Base-by-base conservation (phyloP, 2,797 vertebrate genomes). In the Sebastes goodei region DNA sequence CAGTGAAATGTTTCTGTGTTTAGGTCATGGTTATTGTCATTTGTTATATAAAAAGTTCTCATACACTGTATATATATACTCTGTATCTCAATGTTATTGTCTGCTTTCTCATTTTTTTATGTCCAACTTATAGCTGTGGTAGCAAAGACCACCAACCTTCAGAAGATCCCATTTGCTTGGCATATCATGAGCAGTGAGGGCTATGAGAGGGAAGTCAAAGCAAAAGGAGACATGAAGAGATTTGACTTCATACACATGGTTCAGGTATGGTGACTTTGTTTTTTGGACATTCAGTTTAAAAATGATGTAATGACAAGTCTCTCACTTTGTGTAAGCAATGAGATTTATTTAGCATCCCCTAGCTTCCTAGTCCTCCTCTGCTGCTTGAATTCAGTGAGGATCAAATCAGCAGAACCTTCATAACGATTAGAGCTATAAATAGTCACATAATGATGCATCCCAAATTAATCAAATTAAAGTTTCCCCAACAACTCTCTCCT, bases 241-340 rank as follows among this genome's bases (percentile, higher is more conserved):
- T 98, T 96, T 95, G 96, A 97, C 86, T 97, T 98, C 80, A 97
- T 98, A 90, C 96, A 98, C 88, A 97, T 98, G 97, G 95, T 46
- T 46, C 42, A 46, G 42, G 42, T 46, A 46, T 46, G 42, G 6
- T 46, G 42, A 46, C 42, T 46, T 46, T 46, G 42, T 0, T 46
- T 46, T 46, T 46, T 46, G 14, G 12, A 42, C 38, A 42, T 42
- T 42, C 6, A 42, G 38, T 42, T 42, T 42, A 42, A 42, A 42
- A 42, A 42, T 42, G 6, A 15, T 42, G 38, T 42, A 42, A 42
- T 42, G 38, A 0, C 38, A 42, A 15, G 38, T 42, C 0, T 42
- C 38, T 42, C 38, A 42, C 38, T 42, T 42, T 42, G 38, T 42
- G 38, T 42, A 42, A 42, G 38, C 38, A 15, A 42, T 42, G 38